phyloP scores from a whole-genome alignment of 2,888 invertebrate genomes.

The Meliscaeva auricollis region DNA sequence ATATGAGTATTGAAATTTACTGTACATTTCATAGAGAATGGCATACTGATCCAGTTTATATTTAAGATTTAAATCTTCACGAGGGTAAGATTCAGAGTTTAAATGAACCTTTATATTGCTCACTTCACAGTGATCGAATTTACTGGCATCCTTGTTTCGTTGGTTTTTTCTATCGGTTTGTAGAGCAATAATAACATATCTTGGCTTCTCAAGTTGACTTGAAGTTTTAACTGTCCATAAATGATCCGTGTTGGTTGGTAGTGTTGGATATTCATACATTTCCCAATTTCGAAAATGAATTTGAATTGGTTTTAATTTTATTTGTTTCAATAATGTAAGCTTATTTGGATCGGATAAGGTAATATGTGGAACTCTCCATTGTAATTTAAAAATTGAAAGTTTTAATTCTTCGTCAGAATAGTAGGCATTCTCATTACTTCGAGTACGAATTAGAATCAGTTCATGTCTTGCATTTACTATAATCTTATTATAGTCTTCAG shows the following conservation, averaged over 20 bases:
- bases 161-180: conserved; percentile 81
- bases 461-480: conserved; percentile 81
- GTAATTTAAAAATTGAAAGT: conserved; percentile 4
- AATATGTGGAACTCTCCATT: conserved; percentile 58
- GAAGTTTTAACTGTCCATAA: conserved; percentile 81
- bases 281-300: conserved; percentile 66
- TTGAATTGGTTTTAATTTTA: conserved; percentile 41
- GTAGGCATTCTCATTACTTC: conserved; percentile 72
- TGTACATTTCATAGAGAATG: conserved; percentile 76
- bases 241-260: conserved; percentile 79
- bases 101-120: conserved; percentile 80
- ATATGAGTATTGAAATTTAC: conserved; percentile 35
- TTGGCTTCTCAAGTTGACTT: conserved; percentile 80
- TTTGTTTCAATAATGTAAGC: conserved; percentile 51
- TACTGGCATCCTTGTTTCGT: conserved; percentile 72
- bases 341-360: conserved; percentile 47
- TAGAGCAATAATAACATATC: conserved; percentile 81
- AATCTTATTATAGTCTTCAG: conserved; percentile 81
- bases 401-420: not conserved
- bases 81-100: conserved; percentile 81
- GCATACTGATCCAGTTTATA: conserved; percentile 77
- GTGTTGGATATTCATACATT: conserved; percentile 64
- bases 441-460: conserved; percentile 78
- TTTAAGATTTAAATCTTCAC: conserved; percentile 80
- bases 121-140: conserved; percentile 78